Evolutionary conservation across 2,113 vertebrate genomes (phyloP).

Genomic region (Gavialis gangeticus): DNA sequence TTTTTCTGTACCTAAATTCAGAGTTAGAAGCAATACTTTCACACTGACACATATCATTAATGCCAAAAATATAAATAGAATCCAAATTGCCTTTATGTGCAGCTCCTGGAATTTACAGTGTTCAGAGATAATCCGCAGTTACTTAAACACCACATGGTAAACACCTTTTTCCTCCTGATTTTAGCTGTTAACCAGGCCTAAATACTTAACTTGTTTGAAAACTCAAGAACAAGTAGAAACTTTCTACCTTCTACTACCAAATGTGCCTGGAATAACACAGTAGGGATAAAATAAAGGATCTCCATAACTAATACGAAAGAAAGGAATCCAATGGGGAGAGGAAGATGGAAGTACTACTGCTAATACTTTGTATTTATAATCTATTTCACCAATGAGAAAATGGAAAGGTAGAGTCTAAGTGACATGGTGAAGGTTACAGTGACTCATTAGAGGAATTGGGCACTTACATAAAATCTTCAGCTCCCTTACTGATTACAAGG

Average conservation of each 20-base stretch:
- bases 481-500: background rate
- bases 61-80: background rate
- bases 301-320: background rate
- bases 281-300: background rate
- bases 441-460: background rate
- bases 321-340: background rate
- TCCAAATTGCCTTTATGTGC: background rate
- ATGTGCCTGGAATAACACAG: background rate
- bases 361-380: background rate
- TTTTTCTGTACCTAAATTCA: background rate
- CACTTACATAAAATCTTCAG: background rate
- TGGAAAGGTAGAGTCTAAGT: background rate
- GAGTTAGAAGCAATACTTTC: background rate
- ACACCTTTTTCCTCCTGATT: constrained; percentile 21
- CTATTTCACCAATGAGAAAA: constrained; percentile 14
- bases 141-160: constrained; percentile 71
- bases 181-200: background rate
- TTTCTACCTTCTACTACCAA: background rate
- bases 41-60: background rate
- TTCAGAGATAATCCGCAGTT: constrained; percentile 69
- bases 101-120: constrained; percentile 68
- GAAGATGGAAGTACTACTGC: constrained; percentile 11
- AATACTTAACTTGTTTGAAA: background rate
- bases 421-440: background rate
- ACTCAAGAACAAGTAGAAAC: constrained; percentile 50